phyloP scores from a whole-genome alignment of 2,113 vertebrate genomes.

The Gadus chalcogrammus region DNA sequence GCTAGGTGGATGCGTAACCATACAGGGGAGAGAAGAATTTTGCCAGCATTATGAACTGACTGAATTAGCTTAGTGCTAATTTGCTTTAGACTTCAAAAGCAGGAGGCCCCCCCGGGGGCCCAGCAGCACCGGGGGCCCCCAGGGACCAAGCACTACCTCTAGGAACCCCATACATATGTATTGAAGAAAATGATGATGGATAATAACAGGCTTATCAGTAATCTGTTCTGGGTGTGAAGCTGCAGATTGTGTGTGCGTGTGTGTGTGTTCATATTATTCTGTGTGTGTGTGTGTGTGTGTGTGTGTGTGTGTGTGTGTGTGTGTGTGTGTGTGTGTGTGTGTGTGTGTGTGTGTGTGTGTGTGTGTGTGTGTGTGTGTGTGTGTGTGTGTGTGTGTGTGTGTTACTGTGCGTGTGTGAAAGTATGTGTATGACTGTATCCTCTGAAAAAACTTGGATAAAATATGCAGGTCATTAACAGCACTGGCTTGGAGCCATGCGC shows the following conservation, averaged over 20 bases:
- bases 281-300: background rate
- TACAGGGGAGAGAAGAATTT: constrained; percentile 17
- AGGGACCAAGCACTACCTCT: too few relatives aligned
- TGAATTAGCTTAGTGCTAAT: constrained; percentile 60
- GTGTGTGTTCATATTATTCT: background rate
- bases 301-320: background rate
- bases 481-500: constrained; percentile 29
- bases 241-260: constrained; percentile 8
- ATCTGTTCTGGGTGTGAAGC: constrained; percentile 39
- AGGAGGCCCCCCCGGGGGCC: constrained; percentile 40
- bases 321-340: background rate
- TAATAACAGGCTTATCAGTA: constrained; percentile 46
- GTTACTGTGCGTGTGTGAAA: too few relatives aligned
- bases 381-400: background rate
- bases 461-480: constrained; percentile 44
- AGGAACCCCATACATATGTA: constrained; percentile 50
- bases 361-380: constrained; percentile 1
- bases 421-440: constrained; percentile 4
- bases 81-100: constrained; percentile 69
- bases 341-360: constrained; percentile 9
- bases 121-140: constrained; percentile 21
- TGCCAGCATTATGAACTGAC: constrained; percentile 34
- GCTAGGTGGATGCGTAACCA: background rate
- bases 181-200: constrained; percentile 54
- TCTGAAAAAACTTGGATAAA: constrained; percentile 36